Evolutionary conservation across 2,888 invertebrate genomes (phyloP), one percentile per base, ranked within the genome.

Genomic region (Margaritifera margaritifera): DNA sequence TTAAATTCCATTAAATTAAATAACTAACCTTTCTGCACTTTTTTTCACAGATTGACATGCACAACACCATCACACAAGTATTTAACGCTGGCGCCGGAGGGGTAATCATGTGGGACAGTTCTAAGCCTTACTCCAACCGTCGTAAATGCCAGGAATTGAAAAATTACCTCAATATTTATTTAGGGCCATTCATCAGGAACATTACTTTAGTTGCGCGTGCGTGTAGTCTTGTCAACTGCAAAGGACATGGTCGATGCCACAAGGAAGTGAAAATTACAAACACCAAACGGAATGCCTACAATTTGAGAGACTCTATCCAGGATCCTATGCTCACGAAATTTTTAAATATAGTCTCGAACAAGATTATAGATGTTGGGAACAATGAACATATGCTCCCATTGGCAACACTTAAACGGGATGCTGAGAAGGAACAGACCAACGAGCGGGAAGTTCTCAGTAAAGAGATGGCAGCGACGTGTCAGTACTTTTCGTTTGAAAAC

Each of bases 31-130:
- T 19, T 61, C 42, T 24, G 5, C n/a, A 50, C 52, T 57, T 56
- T 55, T 22, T 50, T 57, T 74, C 77, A 20, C 72, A 86, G 86
- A 63, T 57, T 8, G 84, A 84, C 57, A 69, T 86, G 15, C 64
- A 71, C 15, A 73, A 75, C 50, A 78, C 85, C n/a, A 77, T 86
- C 6, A 62, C 66, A 6, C 76, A 82, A 62, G 70, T 83, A 15
- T 81, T 80, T 31, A 71, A 80, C 58, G 77, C 80, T 61, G 84
- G 84, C 20, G 68, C 83, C 2, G 80, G 80, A 24, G 86, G 85
- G 1, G 79, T 82, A 15, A 74, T 82, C 20, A 55, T 86, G 42
- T 86, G 86, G 86, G 85, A 78, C 8, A 82, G 79, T 31, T 77
- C 77, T 0, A 27, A 52, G 19, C 62, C 65, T 18, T 78, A 81